phyloP scores from a whole-genome alignment of 1,140 invertebrate species.

The Leguminivora glycinivorella region DNA sequence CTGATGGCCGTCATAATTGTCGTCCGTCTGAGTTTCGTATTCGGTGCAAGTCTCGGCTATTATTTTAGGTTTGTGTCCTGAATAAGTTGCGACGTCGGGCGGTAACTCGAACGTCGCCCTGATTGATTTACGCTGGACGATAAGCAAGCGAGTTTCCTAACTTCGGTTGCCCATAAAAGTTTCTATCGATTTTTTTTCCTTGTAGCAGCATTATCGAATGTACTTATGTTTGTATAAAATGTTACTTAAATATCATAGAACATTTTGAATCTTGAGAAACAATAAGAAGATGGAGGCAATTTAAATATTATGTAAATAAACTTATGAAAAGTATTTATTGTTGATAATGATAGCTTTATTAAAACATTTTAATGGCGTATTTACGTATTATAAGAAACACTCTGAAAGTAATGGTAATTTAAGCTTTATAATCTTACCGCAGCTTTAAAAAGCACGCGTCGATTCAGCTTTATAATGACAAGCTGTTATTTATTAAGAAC shows the following conservation, averaged over 20 bases:
- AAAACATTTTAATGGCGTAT: not conserved
- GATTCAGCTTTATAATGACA: conserved; percentile 19
- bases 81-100: not conserved
- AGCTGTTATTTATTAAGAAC: conserved; percentile 22
- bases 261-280: too few relatives aligned
- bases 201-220: not conserved
- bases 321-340: not conserved
- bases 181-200: not conserved
- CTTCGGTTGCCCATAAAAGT: conserved; percentile 2
- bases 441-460: not conserved
- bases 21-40: conserved; percentile 47
- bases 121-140: conserved; percentile 23
- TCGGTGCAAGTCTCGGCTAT: conserved; percentile 23
- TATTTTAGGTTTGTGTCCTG: not conserved
- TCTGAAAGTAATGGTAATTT: not conserved
- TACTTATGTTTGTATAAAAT: too few relatives aligned
- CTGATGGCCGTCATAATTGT: conserved; percentile 53
- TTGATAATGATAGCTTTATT: not conserved
- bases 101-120: not conserved
- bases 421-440: not conserved
- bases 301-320: not conserved
- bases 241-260: too few relatives aligned
- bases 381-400: not conserved
- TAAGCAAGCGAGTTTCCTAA: conserved; percentile 12
- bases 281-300: not conserved